Conservation (phyloP, 2,797 vertebrate species). For the Gallirallus australis region DNA sequence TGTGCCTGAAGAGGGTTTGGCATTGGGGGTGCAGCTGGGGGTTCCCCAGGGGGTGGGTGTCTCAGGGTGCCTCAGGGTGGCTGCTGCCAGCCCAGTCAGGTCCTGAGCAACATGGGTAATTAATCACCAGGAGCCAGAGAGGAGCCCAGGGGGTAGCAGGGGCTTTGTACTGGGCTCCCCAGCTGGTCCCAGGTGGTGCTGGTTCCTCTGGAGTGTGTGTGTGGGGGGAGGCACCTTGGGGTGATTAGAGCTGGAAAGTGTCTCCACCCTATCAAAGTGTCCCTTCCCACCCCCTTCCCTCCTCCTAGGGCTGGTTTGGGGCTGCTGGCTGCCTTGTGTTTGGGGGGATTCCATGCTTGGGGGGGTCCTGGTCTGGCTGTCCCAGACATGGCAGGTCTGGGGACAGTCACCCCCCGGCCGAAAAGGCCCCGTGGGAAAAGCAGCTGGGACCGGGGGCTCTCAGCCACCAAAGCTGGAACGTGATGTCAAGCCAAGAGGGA, state of each 20-base stretch:
- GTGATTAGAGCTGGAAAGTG: rapidly evolving
- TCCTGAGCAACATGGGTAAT: rapidly evolving
- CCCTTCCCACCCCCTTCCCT: rapidly evolving
- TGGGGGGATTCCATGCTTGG: background rate
- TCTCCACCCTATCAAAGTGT: background rate
- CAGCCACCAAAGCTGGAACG: rapidly evolving
- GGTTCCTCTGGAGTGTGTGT: rapidly evolving
- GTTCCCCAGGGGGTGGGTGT: background rate
- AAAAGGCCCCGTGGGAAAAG: background rate
- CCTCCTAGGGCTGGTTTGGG: background rate
- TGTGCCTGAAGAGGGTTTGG: background rate
- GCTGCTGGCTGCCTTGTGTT: background rate
- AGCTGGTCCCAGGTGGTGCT: background rate
- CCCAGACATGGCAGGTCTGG: background rate
- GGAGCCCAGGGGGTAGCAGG: background rate
- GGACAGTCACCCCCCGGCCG: rapidly evolving
- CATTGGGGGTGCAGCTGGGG: background rate
- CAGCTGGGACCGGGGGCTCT: rapidly evolving
- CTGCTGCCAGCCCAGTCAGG: background rate
- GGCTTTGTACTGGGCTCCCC: background rate
- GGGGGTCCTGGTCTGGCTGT: background rate
- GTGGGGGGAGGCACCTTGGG: too few species aligned
- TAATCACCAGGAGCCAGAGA: background rate
- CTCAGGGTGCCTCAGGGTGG: background rate
- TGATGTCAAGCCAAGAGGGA: rapidly evolving